Evolutionary conservation across 2,113 vertebrate genomes (phyloP), one percentile per base, ranked within the genome.

Genomic region (Myrmophylax atrothorax): DNA sequence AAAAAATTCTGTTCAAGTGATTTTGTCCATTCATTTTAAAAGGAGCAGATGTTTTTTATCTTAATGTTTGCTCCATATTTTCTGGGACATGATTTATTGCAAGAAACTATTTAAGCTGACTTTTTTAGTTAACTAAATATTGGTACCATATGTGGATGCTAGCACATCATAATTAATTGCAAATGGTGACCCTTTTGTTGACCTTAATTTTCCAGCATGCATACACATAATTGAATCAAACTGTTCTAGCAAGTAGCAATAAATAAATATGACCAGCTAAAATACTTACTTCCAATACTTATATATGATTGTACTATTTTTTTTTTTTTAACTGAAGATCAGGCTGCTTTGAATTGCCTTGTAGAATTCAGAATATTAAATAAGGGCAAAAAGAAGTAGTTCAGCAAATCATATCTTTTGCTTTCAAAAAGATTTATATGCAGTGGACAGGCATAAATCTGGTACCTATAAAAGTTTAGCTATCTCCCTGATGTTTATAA

Each of bases 101-200:
- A 96, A 93, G 90, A 92, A 97, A 95, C 95, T 95, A 94, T 94
- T 98, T 97, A 97, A 97, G 95, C 97, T 97, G 97, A 96, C 93
- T 96, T 97, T 96, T 97, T 97, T 96, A 97, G 95, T 97, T 98
- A 98, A 97, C 97, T 96, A 96, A 97, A 98, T 97, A 98, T 97
- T 97, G 96, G 86, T 98, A 97, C 97, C 98, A 97, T 98, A 97
- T 98, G 97, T 97, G 95, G 97, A 97, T 96, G 95, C 97, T 97
- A 97, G 94, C 92, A 97, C 97, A 96, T 98, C 96, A 83, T 98
- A 98, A 97, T 98, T 98, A 98, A 97, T 97, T 97, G 98, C 96
- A 97, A 98, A 97, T 97, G 97, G 87, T 98, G 97, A 97, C 97
- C 97, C 95, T 97, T 98, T 95, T 95, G 84, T 95, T 96, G 93